Conservation (phyloP, 2,888 invertebrate genomes). For the Fissipunctia ypsillon region DNA sequence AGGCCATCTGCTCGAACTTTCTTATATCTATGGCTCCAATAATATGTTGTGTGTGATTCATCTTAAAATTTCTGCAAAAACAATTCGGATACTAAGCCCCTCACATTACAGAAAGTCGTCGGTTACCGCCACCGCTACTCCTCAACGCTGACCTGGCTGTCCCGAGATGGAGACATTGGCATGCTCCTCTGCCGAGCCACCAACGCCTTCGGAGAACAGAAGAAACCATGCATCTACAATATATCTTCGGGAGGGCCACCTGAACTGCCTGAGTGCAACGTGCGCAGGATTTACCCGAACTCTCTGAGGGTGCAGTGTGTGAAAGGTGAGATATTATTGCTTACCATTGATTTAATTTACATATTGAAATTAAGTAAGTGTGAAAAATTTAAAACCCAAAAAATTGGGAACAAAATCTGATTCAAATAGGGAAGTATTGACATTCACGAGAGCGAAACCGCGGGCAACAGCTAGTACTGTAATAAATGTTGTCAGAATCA, state of each 20-base stretch:
- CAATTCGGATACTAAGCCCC: neutral
- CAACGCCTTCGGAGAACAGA: conserved; percentile 82
- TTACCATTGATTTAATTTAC: neutral
- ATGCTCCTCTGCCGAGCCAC: conserved; percentile 79
- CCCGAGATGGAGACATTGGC: conserved; percentile 77
- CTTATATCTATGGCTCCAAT: no score
- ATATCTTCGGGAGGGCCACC: conserved; percentile 78
- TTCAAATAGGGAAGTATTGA: no score
- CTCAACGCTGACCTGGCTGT: conserved; percentile 80
- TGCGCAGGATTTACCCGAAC: conserved; percentile 70
- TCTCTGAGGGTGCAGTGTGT: conserved; percentile 76
- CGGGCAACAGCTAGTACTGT: no score
- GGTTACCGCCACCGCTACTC: conserved; percentile 77
- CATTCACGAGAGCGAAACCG: no score
- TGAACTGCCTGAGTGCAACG: conserved; percentile 74
- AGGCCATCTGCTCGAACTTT: neutral
- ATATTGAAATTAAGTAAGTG: neutral
- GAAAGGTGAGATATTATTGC: conserved; percentile 74
- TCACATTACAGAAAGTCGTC: conserved; percentile 73
- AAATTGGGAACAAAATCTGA: no score
- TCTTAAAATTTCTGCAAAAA: neutral
- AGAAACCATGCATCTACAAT: conserved; percentile 76
- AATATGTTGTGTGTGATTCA: neutral
- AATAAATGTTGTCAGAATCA: neutral
- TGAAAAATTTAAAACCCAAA: no score